phyloP scores from a whole-genome alignment of 2,888 invertebrate species.

The Cancer borealis region DNA sequence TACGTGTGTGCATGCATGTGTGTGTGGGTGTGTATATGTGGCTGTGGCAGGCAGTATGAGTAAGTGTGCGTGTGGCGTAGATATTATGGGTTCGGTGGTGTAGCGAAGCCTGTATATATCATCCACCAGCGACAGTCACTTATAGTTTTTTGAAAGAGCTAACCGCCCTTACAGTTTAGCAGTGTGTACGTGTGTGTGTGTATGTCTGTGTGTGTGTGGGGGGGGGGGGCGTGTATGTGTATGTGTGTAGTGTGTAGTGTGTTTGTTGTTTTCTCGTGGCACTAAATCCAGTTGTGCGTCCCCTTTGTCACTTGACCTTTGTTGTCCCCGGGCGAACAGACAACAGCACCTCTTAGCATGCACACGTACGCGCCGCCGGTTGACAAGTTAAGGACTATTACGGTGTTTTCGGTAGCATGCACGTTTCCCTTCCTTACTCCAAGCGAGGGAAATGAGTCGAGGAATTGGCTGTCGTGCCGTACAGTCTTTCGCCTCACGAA shows the following conservation, averaged over 20 bases:
- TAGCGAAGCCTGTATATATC: too few relatives aligned
- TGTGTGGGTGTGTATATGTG: too few relatives aligned
- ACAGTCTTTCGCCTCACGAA: not conserved
- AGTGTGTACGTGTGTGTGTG: not conserved
- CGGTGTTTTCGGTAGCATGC: not conserved
- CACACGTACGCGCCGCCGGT: not conserved
- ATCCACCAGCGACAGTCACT: too few relatives aligned
- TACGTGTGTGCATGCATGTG: too few relatives aligned
- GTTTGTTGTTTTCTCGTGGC: not conserved
- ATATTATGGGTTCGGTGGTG: too few relatives aligned
- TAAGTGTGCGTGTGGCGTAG: too few relatives aligned
- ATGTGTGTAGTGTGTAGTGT: too few relatives aligned
- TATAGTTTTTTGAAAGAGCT: too few relatives aligned
- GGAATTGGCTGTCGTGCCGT: not conserved
- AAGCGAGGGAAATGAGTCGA: not conserved
- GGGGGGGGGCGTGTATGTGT: not conserved
- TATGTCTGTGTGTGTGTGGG: not conserved
- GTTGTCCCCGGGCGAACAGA: not conserved
- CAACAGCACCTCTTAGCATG: not conserved
- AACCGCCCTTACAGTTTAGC: too few relatives aligned
- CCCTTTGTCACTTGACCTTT: not conserved
- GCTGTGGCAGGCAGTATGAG: too few relatives aligned
- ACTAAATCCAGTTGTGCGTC: not conserved
- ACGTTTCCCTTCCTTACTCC: not conserved
- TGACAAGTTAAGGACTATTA: not conserved